phyloP scores from a whole-genome alignment of 2,797 vertebrate species.

The Alfaro cultratus region DNA sequence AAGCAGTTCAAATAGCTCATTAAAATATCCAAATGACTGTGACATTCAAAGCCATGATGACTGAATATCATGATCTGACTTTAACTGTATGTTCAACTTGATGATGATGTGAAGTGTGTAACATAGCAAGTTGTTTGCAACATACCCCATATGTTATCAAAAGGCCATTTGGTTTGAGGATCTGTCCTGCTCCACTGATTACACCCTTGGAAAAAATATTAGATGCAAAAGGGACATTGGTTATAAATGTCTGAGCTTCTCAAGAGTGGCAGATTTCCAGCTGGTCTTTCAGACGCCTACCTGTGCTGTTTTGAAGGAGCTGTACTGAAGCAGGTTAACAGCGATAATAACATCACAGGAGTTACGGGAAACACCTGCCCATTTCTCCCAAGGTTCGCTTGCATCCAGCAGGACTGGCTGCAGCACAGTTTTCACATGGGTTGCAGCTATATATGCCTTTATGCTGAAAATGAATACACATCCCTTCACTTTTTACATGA shows the following conservation, averaged over 20 bases:
- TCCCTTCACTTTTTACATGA: background rate
- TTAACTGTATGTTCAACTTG: background rate
- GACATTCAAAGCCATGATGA: background rate
- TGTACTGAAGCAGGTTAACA: constrained; percentile 81
- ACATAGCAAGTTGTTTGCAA: constrained; percentile 10
- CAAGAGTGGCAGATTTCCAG: background rate
- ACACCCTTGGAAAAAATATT: constrained; percentile 63
- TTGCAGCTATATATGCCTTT: constrained; percentile 77
- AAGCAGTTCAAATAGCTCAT: background rate
- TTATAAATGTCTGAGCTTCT: background rate
- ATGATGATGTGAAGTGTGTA: background rate
- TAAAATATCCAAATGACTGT: background rate
- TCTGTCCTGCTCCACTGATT: constrained; percentile 76
- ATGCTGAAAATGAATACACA: constrained; percentile 65
- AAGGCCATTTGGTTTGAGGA: constrained; percentile 77
- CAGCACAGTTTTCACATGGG: constrained; percentile 71
- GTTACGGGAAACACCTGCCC: constrained; percentile 67
- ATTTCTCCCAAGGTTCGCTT: constrained; percentile 76
- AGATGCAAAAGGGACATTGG: background rate
- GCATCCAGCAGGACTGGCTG: constrained; percentile 78
- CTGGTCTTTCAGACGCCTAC: constrained; percentile 36
- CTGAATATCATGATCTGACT: background rate
- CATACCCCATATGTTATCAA: constrained; percentile 79
- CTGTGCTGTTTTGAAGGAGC: constrained; percentile 76
- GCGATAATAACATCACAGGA: constrained; percentile 77